Percentiles rank a stretch among this genome's conserved stretches.
These are phyloP conservation scores for Lepidonotus clava DNA, from an alignment of 2,888 invertebrate species.

Conservation along the genomic window DNA sequence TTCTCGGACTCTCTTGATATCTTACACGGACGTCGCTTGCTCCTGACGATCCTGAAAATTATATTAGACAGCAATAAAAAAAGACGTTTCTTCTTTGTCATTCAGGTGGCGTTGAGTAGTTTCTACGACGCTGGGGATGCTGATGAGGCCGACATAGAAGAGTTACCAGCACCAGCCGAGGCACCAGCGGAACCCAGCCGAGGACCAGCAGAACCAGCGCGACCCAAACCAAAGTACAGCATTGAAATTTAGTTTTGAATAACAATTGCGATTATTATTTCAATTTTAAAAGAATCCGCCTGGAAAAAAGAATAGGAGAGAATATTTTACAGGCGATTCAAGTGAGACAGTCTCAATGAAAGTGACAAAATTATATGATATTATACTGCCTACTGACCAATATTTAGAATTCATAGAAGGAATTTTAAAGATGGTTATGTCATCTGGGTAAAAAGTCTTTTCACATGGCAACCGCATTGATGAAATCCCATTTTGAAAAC, in stretches of 20 bases:
- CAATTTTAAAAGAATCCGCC: not conserved
- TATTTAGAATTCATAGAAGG: too few species aligned
- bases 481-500: too few species aligned
- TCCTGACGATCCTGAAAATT: too few species aligned
- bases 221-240: not conserved
- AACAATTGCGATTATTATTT: not conserved
- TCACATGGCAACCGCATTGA: too few species aligned
- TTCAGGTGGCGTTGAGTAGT: conserved; percentile 45
- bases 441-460: too few species aligned
- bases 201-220: not conserved
- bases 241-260: too few species aligned
- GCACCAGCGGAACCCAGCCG: not conserved
- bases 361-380: not conserved
- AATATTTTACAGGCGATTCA: not conserved
- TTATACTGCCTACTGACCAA: not conserved
- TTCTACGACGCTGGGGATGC: conserved; percentile 52
- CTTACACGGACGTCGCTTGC: too few species aligned
- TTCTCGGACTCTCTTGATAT: too few species aligned
- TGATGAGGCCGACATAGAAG: not conserved
- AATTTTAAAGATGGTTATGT: too few species aligned
- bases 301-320: not conserved
- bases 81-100: too few species aligned
- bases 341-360: not conserved
- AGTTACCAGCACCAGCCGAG: not conserved
- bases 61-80: too few species aligned